Base-by-base conservation (phyloP, 2,113 vertebrate genomes). In the Menidia beryllina region DNA sequence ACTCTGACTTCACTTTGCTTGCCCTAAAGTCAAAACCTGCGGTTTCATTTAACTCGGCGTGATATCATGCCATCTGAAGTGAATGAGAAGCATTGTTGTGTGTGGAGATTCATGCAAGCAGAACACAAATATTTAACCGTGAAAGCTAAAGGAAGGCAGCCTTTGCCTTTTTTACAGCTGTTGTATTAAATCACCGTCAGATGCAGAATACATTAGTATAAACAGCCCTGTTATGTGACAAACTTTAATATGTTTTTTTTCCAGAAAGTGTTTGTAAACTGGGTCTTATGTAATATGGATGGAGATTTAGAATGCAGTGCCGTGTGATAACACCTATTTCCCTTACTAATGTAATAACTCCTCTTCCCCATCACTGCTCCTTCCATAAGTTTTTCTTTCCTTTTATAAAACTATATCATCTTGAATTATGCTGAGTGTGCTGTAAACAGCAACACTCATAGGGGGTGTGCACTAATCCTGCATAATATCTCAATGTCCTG, bases 261-360 rank as follows among this genome's bases (percentile, higher is more conserved):
- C 24, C 14, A 26, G 19, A 59, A 45, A 59, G 41, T 73, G 30
- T 58, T 65, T 78, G 7, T 41, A 54, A 78, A 62, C 21, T 14
- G 39, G 30, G 13, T 54, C 43, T 72, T 47, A 63, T 81, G 34
- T 72, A 47, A 82, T 61, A 73, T 77, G 54, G 54, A 82, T 69
- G 52, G 27, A 21, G 23, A 59, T 79, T 75, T 34, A 54, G 61
- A 75, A 64, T 69, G 39, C 62, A 77, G 24, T 36, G 11, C 30
- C 34, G 30, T 50, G 24, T 55, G 59, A 65, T 50, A 26, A 38
- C 15, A 4, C 52, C 23, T 67, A 1, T 54, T 63, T 68, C 50
- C 66, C 58, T 38, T 9, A 17, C 43, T 61, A 61, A 57, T 57
- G 14, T 45, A 63, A 79, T 63, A 48, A 63, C 24, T 43, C 5